A percentile compares a stretch with the other conserved stretches of the same genome.
Evolutionary conservation across 1,140 invertebrate genomes (phyloP).

Genomic region (Eueides isabella): DNA sequence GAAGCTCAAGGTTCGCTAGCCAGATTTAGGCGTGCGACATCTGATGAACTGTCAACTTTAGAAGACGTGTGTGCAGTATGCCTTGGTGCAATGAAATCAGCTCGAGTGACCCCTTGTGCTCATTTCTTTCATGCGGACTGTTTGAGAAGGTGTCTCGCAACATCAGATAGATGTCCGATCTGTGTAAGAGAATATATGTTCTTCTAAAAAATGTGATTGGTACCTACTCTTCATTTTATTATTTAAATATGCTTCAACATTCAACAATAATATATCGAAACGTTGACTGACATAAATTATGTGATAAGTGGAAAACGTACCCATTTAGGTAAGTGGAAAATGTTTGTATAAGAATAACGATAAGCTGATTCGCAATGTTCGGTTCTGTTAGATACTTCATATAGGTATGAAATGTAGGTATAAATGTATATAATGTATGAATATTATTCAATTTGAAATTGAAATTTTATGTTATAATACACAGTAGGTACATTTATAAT

Average conservation of each 20-base stretch:
- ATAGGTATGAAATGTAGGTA: too few relatives aligned
- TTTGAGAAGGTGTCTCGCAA: conserved; percentile 86
- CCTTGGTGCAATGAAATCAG: conserved; percentile 85
- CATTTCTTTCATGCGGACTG: conserved; percentile 91
- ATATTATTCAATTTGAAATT: too few relatives aligned
- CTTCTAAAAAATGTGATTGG: conserved; percentile 47
- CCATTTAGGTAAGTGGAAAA: not conserved
- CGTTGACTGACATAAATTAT: conserved; percentile 20
- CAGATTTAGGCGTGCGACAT: conserved; percentile 85
- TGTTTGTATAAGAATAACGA: conserved; percentile 7
- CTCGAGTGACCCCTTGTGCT: conserved; percentile 88
- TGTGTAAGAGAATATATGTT: conserved; percentile 83
- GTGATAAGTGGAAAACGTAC: conserved; percentile 15
- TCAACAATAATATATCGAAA: not conserved
- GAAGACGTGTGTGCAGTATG: conserved; percentile 91
- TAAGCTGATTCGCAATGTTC: conserved; percentile 13
- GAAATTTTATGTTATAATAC: too few relatives aligned
- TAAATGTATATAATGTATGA: too few relatives aligned
- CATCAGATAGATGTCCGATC: conserved; percentile 87
- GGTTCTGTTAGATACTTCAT: too few relatives aligned
- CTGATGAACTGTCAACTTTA: conserved; percentile 85
- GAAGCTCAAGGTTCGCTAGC: conserved; percentile 84
- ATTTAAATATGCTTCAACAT: not conserved
- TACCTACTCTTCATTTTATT: not conserved
- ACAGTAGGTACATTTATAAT: too few relatives aligned